Evolutionary conservation across 2,113 vertebrate genomes (phyloP).

Genomic region (Pedionomus torquatus): DNA sequence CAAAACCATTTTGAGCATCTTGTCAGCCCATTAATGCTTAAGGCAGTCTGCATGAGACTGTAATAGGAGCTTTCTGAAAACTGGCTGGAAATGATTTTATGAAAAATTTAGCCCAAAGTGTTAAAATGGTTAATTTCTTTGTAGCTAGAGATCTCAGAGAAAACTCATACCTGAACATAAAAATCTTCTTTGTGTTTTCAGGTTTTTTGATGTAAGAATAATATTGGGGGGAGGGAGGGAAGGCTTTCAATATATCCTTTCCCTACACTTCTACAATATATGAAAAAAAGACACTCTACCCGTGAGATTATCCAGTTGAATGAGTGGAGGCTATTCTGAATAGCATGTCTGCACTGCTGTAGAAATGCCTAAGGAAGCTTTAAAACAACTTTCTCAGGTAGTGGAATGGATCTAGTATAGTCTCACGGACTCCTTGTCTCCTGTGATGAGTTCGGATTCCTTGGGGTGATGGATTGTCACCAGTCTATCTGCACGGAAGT

Average conservation of each 20-base stretch:
- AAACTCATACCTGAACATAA: not conserved
- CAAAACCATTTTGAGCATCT: not conserved
- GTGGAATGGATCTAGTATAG: not conserved
- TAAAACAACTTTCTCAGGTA: not conserved
- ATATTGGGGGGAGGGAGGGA: not conserved
- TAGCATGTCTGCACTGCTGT: not conserved
- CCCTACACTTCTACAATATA: not conserved
- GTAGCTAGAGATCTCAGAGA: not conserved
- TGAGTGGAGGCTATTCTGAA: not conserved
- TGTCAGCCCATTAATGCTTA: not conserved
- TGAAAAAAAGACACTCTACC: not conserved
- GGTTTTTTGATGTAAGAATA: not conserved
- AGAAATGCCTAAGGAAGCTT: not conserved
- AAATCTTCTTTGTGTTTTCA: not conserved
- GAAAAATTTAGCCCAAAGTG: not conserved
- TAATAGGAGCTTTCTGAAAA: not conserved
- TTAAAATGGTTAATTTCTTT: not conserved
- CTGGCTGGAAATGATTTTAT: not conserved
- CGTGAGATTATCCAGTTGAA: not conserved
- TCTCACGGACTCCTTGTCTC: not conserved
- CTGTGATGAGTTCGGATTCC: not conserved
- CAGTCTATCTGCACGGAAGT: not conserved
- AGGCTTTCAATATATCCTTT: not conserved
- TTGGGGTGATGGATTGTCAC: not conserved
- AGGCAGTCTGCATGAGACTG: not conserved